phyloP scores from a whole-genome alignment of 2,888 invertebrate genomes.

The Cephus pulcher region DNA sequence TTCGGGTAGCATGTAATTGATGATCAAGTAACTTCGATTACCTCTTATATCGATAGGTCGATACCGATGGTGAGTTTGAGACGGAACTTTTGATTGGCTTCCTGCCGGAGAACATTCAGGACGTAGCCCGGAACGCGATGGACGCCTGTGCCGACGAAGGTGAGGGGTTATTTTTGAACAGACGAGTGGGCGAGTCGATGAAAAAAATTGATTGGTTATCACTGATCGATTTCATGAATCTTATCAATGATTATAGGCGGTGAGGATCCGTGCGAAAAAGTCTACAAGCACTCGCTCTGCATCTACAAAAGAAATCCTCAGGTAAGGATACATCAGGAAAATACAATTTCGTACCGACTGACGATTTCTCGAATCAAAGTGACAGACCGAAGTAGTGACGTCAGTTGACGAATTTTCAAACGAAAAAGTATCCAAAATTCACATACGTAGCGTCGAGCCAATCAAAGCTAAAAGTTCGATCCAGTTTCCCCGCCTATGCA shows the following conservation, averaged over 20 bases:
- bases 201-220: neutral
- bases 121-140: conserved; percentile 32
- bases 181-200: neutral
- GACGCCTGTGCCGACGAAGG: conserved; percentile 40
- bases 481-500: no score
- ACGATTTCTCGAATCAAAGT: neutral
- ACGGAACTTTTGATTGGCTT: conserved; percentile 53
- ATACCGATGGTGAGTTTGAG: conserved; percentile 56
- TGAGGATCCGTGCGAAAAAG: conserved; percentile 50
- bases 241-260: conserved; percentile 37
- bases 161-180: conserved; percentile 20
- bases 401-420: no score
- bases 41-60: conserved; percentile 39
- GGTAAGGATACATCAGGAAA: conserved; percentile 35
- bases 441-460: no score
- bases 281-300: conserved; percentile 49
- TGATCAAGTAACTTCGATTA: no score
- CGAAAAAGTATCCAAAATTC: no score
- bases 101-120: conserved; percentile 47
- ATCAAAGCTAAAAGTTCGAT: no score
- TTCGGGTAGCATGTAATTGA: no score
- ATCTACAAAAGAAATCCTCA: conserved; percentile 45
- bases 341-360: conserved; percentile 4
- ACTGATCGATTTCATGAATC: neutral
- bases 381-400: no score